Evolutionary conservation across 2,888 invertebrate species (phyloP), one percentile per base, ranked within the genome.

Genomic region (Ormia ochracea): DNA sequence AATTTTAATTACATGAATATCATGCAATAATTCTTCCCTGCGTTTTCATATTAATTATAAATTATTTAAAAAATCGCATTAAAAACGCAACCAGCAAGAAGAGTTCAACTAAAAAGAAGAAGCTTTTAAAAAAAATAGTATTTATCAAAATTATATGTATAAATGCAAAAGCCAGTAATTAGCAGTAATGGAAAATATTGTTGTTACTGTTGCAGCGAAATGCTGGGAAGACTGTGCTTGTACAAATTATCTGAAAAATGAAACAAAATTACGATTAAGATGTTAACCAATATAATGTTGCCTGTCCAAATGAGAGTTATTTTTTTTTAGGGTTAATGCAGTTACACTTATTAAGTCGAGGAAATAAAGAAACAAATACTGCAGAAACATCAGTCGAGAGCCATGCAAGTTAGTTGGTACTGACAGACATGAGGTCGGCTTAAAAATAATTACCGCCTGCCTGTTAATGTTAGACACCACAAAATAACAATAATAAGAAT

Each of bases 401-500:
- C 43, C 68, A 74, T 58, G 65, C 43, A 74, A 69, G 43, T 19
- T 23, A 69, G 69, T 73, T 72, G 77, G 43, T 70, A 80, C 58
- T 80, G 80, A 81, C 83, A 82, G 83, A 82, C 82, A 77, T 81
- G 78, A 70, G 81, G 80, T 82, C 82, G 81, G 56, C 81, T 72
- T 70, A 54, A 79, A 66, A 82, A 83, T 84, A 83, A 84, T 84
- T 83, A 83, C 82, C 78, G 80, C 66, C 78, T 81, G 77, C 79
- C 73, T 68, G 68, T 69, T 61, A 82, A 72, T 75, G 74, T 83
- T 81, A 69, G 66, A 70, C 75, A 77, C 73, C 73, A 81, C 77
- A 82, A 61, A 74, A 41, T 41, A 69, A 70, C 68, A 63, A 77
- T 70, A 77, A 76, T 52, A n/a, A n/a, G n/a, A 68, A 45, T 54